Conservation (phyloP, 2,888 invertebrate species). For the Bruchidius siliquastri region DNA sequence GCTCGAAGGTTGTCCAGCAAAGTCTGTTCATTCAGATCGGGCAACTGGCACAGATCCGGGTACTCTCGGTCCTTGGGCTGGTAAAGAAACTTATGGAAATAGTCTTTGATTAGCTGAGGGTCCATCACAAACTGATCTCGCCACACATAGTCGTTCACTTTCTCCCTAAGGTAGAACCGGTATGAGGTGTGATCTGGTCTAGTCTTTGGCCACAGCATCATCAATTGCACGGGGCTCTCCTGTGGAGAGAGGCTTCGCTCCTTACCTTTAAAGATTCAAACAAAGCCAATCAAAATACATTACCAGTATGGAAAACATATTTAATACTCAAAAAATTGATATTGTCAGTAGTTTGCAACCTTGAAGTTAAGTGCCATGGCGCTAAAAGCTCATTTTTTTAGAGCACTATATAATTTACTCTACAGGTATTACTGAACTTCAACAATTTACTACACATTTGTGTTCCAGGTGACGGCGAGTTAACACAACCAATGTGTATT, state of each 20-base stretch:
- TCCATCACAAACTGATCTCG: constrained; percentile 84
- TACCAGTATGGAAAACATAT: neutral
- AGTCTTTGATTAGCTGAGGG: constrained; percentile 87
- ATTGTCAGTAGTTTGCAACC: no score
- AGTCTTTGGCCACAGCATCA: constrained; percentile 76
- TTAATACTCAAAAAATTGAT: no score
- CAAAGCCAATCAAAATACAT: neutral
- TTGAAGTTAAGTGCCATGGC: no score
- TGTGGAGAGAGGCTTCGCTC: constrained; percentile 79
- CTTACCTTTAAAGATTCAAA: constrained; percentile 48
- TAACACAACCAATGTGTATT: no score
- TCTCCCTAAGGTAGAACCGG: constrained; percentile 83
- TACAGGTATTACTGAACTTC: no score
- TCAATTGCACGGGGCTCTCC: constrained; percentile 77
- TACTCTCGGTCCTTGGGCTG: constrained; percentile 92
- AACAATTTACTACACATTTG: no score
- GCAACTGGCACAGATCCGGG: constrained; percentile 91
- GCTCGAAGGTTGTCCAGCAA: constrained; percentile 84
- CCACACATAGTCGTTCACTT: constrained; percentile 80
- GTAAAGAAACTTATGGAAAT: constrained; percentile 84
- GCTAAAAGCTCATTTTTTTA: no score
- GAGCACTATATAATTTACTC: no score
- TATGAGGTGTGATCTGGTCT: constrained; percentile 54
- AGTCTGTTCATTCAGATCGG: constrained; percentile 91
- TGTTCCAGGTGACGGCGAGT: no score